Evolutionary conservation across 2,888 invertebrate genomes (phyloP), one percentile per base, ranked within the genome.

Genomic region (Morpho achilles): DNA sequence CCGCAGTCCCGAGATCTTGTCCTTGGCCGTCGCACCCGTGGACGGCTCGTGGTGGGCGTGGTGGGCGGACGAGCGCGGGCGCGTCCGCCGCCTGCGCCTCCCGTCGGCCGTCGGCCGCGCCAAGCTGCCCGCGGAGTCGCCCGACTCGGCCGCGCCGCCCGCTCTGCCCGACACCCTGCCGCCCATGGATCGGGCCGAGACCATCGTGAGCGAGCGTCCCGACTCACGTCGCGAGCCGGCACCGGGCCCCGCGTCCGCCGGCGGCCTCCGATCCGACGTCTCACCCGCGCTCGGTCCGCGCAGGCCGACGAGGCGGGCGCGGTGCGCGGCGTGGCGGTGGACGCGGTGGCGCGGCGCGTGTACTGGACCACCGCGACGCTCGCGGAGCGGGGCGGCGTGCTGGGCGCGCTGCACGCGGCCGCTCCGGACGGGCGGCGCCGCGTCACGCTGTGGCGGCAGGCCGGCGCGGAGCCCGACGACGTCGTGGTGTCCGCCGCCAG

Each of bases 261-360:
- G n/a, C n/a, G n/a, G n/a, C n/a, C n/a, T n/a, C n/a, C n/a, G n/a
- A n/a, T n/a, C 59, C 8, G 61, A 59, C 47, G 48, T 22, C 7
- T 46, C 51, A 40, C 61, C 59, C 10, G 52, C 50, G 2, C 7
- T n/a, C 91, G 91, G 81, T 93, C 44, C 87, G 83, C 8, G 91
- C 91, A 55, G 79, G 93, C 51, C 91, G 92, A 56, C 32, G 32
- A 32, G 32, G 4, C 32, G 32, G 32, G 32, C 32, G 92, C 93
- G 66, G 94, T 96, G 0, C 93, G 95, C 72, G 96, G 96, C 47
- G 85, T 96, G 54, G 94, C 95, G 7, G 73, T 96, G 46, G 96
- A 96, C 83, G 93, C 94, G 93, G 83, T 94, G 10, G 91, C 93
- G 0, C 87, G 90, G 62, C 92, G 94, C 68, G 83, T 96, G 58